Base-by-base conservation (phyloP, 2,113 vertebrate species). In the Vanacampus margaritifer region DNA sequence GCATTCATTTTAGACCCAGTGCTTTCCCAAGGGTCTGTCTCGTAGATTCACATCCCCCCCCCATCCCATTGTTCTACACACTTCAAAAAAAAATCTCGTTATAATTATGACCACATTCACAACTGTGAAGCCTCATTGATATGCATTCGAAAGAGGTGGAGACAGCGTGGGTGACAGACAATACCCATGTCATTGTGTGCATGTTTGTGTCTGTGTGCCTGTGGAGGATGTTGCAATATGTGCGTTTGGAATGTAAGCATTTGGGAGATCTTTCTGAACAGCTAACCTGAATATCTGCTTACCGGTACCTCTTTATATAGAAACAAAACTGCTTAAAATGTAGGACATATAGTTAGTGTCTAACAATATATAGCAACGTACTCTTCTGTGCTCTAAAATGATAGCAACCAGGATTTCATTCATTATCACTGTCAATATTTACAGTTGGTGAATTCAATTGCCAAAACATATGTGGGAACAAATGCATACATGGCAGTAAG, bases 401-500 rank as follows among this genome's bases (percentile, higher is more conserved):
- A 69, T 77, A 32, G 26, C 23, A 61, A 79, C 67, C 84, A 71
- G 89, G 87, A 89, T 64, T 60, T 62, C 78, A 80, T 71, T 87
- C 84, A 90, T 88, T 90, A 90, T 88, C 80, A 73, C 68, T 89
- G 91, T 94, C 87, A 2, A 86, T 71, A 84, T 91, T 92, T 89
- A 74, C 94, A 99, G 97, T 88, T 99, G 92, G 97, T 99, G 90
- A 99, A 99, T 93, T 99, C 97, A 69, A 99, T 99, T 68, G 97
- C 97, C 84, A 99, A 98, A 93, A 99, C 97, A 23, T 99, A 99
- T 59, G 97, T 99, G 26, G 97, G 97, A 93, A 99, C 97, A 76
- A 99, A 98, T 72, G 97, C 95, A 69, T 99, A 99, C 45, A 99
- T 99, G 97, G 97, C 97, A 77, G 97, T 99, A 89, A 99, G 97